Base-by-base conservation (phyloP, 2,888 invertebrate genomes). In the Cheilosia variabilis region DNA sequence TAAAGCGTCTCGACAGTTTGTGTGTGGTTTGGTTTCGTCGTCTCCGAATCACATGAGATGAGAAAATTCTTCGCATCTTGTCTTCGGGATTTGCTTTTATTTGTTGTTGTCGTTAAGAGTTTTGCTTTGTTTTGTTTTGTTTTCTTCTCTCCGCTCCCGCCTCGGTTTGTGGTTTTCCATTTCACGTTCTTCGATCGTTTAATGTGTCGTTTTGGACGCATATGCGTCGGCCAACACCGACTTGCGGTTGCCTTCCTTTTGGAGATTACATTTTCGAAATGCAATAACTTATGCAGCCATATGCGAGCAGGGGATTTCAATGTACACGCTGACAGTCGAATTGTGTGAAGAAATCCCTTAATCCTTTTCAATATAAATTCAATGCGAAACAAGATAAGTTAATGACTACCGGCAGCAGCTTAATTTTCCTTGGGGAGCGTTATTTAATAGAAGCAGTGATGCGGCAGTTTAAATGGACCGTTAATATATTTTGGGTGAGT, bases 1-100 rank as follows among this genome's bases (percentile, higher is more conserved):
- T 86, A 81, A 86, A 86, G 80, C 86, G 86, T 86, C 86, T 86
- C 86, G 86, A 86, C 86, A 81, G 86, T 86, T 81, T 81, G 81
- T 86, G 86, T 86, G 86, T 86, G 86, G 86, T 81, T 86, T 81
- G 75, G 62, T 43, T 63, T 57, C 47, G 65, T 52, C 47, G 60
- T 77, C 60, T 60, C 15, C 47, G n/a, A 68, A 65, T 79, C 80
- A 80, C 58, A 79, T 65, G 69, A 58, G 80, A 84, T 80, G 80
- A 71, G 75, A 84, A 84, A 76, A 80, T 76, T 80, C 62, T 72
- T 75, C 15, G 52, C 76, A 86, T 86, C 81, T 81, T 80, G 84
- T 86, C 76, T 71, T 80, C 60, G 41, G 71, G 71, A 76, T 76
- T 76, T 86, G 71, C 55, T 81, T 80, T 76, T 84, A 79, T 75